A percentile compares a stretch with the other conserved stretches of the same genome.
These are phyloP conservation scores for Cepaea hortensis DNA, from an alignment of 2,888 invertebrate species.

Conservation along the genomic window DNA sequence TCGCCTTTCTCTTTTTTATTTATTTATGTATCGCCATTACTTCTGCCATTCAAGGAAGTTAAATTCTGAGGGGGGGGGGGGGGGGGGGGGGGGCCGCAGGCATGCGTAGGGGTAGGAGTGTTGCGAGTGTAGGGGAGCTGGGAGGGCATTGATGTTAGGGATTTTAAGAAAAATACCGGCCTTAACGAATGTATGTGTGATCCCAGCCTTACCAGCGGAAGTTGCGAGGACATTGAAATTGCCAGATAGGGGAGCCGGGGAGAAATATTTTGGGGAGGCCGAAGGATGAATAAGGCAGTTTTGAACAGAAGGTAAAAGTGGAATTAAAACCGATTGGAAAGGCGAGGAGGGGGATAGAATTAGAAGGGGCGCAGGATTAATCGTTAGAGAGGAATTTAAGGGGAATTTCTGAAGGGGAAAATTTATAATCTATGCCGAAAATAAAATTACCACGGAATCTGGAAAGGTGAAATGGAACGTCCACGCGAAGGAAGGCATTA, in stretches of 20 bases:
- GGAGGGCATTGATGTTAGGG: not conserved
- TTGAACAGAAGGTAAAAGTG: not conserved
- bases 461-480: conserved; percentile 4
- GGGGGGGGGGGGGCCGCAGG: not conserved
- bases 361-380: not conserved
- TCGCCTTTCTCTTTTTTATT: not conserved
- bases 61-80: too few relatives aligned
- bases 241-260: not conserved
- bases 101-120: not conserved
- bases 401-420: not conserved
- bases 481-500: too few relatives aligned
- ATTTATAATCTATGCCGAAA: not conserved
- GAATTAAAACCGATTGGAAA: not conserved
- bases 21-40: not conserved
- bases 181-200: not conserved
- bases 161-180: conserved; percentile 3
- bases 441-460: not conserved
- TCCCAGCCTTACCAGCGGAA: not conserved
- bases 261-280: not conserved
- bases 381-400: not conserved
- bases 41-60: not conserved
- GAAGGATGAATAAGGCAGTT: not conserved
- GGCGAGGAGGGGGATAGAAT: not conserved
- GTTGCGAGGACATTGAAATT: not conserved
- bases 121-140: too few relatives aligned